phyloP scores from a whole-genome alignment of 1,140 invertebrate genomes.

The Metopolophium dirhodum region DNA sequence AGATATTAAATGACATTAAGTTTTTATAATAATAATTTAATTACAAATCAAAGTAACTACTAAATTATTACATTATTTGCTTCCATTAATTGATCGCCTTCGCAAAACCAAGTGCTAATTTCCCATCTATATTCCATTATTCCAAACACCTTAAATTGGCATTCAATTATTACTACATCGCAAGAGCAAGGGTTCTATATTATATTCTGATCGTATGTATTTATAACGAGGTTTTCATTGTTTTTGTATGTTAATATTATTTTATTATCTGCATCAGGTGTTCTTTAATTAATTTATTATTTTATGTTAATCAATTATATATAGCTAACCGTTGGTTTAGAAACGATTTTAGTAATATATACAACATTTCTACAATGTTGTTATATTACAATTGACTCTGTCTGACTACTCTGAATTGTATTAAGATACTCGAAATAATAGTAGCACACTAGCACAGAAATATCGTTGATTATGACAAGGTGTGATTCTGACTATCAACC shows the following conservation, averaged over 20 bases:
- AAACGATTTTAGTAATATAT: not conserved
- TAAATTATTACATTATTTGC: not conserved
- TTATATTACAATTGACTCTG: not conserved
- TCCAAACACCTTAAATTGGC: not conserved
- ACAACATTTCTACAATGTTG: not conserved
- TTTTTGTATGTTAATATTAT: not conserved
- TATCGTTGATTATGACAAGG: not conserved
- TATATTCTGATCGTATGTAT: not conserved
- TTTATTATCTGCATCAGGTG: not conserved
- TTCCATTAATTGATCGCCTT: not conserved
- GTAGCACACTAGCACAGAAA: not conserved
- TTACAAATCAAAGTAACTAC: not conserved
- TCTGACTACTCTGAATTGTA: not conserved
- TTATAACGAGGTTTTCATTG: not conserved
- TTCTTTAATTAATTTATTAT: not conserved
- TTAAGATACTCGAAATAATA: too few relatives aligned
- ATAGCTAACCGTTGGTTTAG: not conserved
- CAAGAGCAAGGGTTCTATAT: not conserved
- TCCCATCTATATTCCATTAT: conserved; percentile 34
- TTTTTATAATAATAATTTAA: not conserved
- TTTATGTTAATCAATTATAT: not conserved
- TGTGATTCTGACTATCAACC: not conserved
- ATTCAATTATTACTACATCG: conserved; percentile 16
- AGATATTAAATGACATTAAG: not conserved
- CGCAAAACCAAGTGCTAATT: not conserved